Evolutionary conservation across 2,888 invertebrate species (phyloP), one percentile per base, ranked within the genome.

Genomic region (Rotaria magnacalcarata): DNA sequence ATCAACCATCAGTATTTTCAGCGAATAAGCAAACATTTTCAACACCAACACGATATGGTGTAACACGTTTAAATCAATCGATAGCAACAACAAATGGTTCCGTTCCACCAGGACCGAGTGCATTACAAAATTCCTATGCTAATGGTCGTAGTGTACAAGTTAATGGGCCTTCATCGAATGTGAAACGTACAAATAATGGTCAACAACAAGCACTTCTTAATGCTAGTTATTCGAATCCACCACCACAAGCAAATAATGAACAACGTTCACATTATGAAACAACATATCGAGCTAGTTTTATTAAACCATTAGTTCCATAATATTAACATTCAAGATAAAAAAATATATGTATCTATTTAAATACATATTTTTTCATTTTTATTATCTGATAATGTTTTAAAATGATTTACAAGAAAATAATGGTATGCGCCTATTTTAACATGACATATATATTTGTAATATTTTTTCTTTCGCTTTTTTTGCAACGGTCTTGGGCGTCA

Each of bases 251-350:
- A 80, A 34, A 47, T n/a, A 47, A 19, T 11, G 47, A 80, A 47
- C 43, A 47, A 24, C 43, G 47, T 24, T 14, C 80, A 10, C 41
- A 80, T 80, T 80, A 80, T 80, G 80, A 80, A 80, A 80, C 80
- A 47, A 80, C 80, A 43, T 80, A 80, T 80, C 80, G 80, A 14
- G 24, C 80, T 10, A 80, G 80, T 47, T 80, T 80, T 47, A 80
- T 80, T 16, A 80, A 80, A 10, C 80, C 80, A 24, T 47, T 80
- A 47, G 41, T 80, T 19, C 67, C 67, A 16, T 67, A 34, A 34
- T n/a, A 67, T 14, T 19, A 27, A 67, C 27, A 19, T 5, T n/a
- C 6, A 27, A 41, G 7, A 67, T 0, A 27, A 67, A 19, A 34
- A 16, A 14, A 19, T 5, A 54, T 52, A 52, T 11, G 3, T 60